These are phyloP conservation scores for Naja naja DNA, from an alignment of 2,113 vertebrate species.

Conservation along the genomic window DNA sequence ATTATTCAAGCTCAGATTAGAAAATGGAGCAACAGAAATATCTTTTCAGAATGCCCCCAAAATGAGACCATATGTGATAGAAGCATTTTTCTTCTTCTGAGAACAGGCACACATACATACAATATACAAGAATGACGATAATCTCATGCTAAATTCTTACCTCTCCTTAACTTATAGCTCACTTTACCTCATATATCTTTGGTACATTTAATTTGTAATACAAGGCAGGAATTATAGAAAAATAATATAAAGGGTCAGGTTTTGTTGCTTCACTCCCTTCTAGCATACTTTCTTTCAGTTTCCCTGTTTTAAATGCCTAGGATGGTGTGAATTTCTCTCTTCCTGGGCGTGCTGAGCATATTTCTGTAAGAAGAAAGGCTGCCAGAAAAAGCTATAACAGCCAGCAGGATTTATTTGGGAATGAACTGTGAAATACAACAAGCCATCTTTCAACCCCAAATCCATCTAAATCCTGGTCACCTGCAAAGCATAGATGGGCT, in stretches of 20 bases:
- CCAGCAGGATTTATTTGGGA: conserved; percentile 64
- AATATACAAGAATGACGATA: not conserved
- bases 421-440: conserved; percentile 62
- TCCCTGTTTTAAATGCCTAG: conserved; percentile 47
- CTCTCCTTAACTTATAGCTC: not conserved
- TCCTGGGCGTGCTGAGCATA: conserved; percentile 53
- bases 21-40: not conserved
- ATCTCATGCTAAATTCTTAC: not conserved
- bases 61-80: not conserved
- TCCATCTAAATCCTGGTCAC: conserved; percentile 45
- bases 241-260: conserved; percentile 7
- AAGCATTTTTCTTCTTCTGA: not conserved
- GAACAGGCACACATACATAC: not conserved
- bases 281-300: conserved; percentile 17
- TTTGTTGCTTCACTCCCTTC: conserved; percentile 1
- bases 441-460: conserved; percentile 55
- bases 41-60: not conserved
- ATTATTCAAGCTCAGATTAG: not conserved
- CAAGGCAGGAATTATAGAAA: not conserved
- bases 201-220: not conserved
- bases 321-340: conserved; percentile 30
- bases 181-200: not conserved
- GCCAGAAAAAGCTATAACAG: conserved; percentile 33
- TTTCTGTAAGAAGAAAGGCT: conserved; percentile 55
- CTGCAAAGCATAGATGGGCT: conserved; percentile 43